Percentiles rank a stretch among this genome's conserved stretches.
Evolutionary conservation across 2,888 invertebrate species (phyloP).

Genomic region (Torymus aiolomorphi): DNA sequence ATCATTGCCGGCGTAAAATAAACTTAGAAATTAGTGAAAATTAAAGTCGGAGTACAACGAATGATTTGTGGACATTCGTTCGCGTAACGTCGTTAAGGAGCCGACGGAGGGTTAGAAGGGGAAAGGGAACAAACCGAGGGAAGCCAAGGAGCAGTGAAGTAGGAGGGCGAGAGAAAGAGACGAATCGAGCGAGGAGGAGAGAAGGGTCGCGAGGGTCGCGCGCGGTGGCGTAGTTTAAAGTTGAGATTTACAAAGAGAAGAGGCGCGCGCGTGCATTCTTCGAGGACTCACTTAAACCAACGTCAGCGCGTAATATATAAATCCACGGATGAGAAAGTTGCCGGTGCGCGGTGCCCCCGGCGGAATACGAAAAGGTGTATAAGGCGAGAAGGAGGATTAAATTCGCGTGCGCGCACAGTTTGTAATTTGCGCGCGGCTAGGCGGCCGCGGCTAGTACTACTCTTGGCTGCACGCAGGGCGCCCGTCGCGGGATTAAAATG

Average conservation of each 20-base stretch:
- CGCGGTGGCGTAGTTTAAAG: conserved; percentile 20
- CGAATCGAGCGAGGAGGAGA: neutral
- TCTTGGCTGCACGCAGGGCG: too few species aligned
- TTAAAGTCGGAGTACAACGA: conserved; percentile 24
- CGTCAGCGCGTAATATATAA: conserved; percentile 67
- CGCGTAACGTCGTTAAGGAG: conserved; percentile 23
- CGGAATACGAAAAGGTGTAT: conserved; percentile 32
- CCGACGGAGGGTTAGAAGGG: neutral
- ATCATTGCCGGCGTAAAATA: conserved; percentile 10
- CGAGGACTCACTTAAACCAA: conserved; percentile 63
- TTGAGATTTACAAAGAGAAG: conserved; percentile 47
- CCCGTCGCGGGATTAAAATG: conserved; percentile 68
- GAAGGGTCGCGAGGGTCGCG: neutral
- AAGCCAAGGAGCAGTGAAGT: neutral
- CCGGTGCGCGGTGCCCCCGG: neutral
- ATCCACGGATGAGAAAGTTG: conserved; percentile 64
- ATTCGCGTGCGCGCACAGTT: conserved; percentile 65
- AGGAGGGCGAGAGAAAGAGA: neutral
- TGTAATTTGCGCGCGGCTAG: conserved; percentile 66
- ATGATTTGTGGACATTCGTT: conserved; percentile 35
- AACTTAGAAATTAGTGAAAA: conserved; percentile 23
- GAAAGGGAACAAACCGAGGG: neutral
- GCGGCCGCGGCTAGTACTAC: neutral
- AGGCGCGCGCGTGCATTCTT: conserved; percentile 29
- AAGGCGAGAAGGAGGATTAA: conserved; percentile 63